phyloP scores from a whole-genome alignment of 2,888 invertebrate species.

The Ectemnius lituratus region DNA sequence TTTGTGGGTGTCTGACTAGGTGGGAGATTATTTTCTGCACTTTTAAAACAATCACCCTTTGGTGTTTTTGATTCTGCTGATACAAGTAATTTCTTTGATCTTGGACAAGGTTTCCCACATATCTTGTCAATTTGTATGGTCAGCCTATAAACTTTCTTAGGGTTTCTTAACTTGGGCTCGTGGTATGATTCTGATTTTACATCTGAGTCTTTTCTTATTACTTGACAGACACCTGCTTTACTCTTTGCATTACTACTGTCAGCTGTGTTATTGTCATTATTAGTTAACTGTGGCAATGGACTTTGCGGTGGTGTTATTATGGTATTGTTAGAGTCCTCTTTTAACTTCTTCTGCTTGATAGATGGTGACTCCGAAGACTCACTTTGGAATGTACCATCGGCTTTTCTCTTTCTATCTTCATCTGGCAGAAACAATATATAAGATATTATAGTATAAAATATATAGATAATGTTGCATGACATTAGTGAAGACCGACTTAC shows the following conservation, averaged over 20 bases:
- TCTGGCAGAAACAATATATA: conserved; percentile 22
- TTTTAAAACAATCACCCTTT: conserved; percentile 5
- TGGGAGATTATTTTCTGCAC: neutral
- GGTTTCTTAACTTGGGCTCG: neutral
- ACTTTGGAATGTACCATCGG: conserved; percentile 7
- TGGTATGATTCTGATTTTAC: neutral
- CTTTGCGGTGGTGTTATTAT: conserved; percentile 39
- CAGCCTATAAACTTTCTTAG: conserved; percentile 61
- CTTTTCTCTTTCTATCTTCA: conserved; percentile 36
- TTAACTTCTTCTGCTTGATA: conserved; percentile 43
- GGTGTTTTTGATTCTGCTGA: conserved; percentile 28
- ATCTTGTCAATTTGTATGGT: conserved; percentile 72
- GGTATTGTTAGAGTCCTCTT: conserved; percentile 35
- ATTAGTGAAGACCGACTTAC: conserved; percentile 18
- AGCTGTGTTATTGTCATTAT: conserved; percentile 34
- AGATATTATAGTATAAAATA: neutral
- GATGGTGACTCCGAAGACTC: conserved; percentile 1
- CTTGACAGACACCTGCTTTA: no score
- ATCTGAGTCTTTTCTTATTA: no score
- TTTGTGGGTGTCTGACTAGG: conserved; percentile 16
- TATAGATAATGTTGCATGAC: no score
- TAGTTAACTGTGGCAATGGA: conserved; percentile 19
- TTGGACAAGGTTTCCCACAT: conserved; percentile 63
- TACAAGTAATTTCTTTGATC: conserved; percentile 49
- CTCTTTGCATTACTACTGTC: no score